These are phyloP conservation scores for Epistrophella euchroma DNA, from an alignment of 2,888 invertebrate genomes.

Conservation along the genomic window DNA sequence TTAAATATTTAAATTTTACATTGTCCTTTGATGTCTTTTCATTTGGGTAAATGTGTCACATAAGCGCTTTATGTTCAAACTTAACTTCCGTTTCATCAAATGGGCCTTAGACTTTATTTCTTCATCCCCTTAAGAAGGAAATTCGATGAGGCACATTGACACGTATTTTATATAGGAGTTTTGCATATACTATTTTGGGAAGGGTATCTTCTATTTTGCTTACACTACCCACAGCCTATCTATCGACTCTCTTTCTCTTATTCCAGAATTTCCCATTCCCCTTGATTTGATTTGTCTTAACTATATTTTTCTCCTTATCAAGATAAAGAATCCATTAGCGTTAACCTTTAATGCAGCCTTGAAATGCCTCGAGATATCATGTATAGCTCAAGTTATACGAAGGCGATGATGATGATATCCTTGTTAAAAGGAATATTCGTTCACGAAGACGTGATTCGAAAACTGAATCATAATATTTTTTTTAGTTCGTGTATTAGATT, in stretches of 20 bases:
- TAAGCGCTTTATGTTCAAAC: too few relatives aligned
- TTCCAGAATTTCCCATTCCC: not conserved
- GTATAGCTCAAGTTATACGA: not conserved
- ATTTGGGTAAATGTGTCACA: too few relatives aligned
- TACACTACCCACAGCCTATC: not conserved
- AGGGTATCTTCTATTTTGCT: not conserved
- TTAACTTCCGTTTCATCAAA: too few relatives aligned
- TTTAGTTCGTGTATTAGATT: not conserved
- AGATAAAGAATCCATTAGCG: constrained; percentile 36
- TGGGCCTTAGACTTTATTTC: not conserved
- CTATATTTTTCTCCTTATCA: not conserved
- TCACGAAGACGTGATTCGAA: constrained; percentile 22
- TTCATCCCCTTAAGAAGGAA: not conserved
- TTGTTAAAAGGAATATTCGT: constrained; percentile 15
- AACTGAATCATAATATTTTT: not conserved
- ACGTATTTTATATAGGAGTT: not conserved
- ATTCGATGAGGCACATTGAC: constrained; percentile 13
- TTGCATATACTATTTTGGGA: not conserved
- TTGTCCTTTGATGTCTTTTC: too few relatives aligned
- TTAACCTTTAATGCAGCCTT: constrained; percentile 24
- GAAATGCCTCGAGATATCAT: constrained; percentile 5
- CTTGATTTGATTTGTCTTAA: not conserved
- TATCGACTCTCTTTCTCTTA: not conserved
- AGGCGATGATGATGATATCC: constrained; percentile 18
- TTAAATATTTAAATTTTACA: too few relatives aligned